phyloP scores from a whole-genome alignment of 2,888 invertebrate species.

The Harmothoe impar region DNA sequence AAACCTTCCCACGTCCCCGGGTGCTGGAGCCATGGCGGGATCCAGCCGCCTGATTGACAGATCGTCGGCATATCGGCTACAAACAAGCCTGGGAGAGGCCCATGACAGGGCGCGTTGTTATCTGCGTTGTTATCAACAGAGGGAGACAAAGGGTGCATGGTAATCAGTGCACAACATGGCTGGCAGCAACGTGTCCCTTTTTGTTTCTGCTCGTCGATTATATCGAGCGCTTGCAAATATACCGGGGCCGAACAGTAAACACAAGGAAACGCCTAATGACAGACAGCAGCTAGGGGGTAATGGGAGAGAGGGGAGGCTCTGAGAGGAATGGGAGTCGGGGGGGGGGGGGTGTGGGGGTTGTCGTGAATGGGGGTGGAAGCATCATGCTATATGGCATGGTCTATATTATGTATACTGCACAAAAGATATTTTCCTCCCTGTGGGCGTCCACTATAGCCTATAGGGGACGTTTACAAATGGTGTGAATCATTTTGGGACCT shows the following conservation, averaged over 20 bases:
- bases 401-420: too few relatives aligned
- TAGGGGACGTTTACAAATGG: too few relatives aligned
- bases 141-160: conserved; percentile 27
- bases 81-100: neutral
- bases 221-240: conserved; percentile 43
- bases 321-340: neutral
- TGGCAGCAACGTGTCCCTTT: neutral
- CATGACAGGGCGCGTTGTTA: conserved; percentile 18
- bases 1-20: conserved; percentile 4
- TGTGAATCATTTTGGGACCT: too few relatives aligned
- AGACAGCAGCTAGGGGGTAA: neutral
- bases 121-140: conserved; percentile 50
- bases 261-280: conserved; percentile 26
- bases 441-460: too few relatives aligned
- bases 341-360: neutral
- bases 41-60: neutral
- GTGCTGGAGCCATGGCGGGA: neutral
- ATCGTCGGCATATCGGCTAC: neutral
- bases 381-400: too few relatives aligned
- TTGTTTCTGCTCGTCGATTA: neutral
- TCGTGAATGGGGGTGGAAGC: neutral
- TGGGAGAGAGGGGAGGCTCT: neutral
- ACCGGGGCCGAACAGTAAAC: conserved; percentile 16
- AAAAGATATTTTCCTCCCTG: too few relatives aligned
- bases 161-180: neutral